A percentile compares a stretch with the other conserved stretches of the same genome.
These are phyloP conservation scores for Enteromius argenteus DNA, from an alignment of 2,797 vertebrate genomes.

Conservation along the genomic window DNA sequence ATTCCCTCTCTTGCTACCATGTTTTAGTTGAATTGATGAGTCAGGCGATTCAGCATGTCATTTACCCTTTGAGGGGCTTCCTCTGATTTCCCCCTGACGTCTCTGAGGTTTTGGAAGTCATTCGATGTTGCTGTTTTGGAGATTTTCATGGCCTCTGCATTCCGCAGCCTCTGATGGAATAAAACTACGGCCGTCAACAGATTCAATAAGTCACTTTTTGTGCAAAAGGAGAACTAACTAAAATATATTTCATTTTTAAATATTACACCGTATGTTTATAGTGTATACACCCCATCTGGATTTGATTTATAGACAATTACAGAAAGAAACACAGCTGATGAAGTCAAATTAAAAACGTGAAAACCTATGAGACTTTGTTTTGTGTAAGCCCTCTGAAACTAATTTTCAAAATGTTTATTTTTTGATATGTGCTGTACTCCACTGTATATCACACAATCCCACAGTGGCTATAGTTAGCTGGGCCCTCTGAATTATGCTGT, in stretches of 20 bases:
- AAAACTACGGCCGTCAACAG: background rate
- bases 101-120: constrained; percentile 24
- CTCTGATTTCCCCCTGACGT: constrained; percentile 39
- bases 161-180: background rate
- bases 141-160: background rate
- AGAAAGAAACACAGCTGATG: background rate
- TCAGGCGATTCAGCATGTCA: constrained; percentile 19
- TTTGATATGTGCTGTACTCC: background rate
- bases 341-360: background rate
- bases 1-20: constrained; percentile 39
- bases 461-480: constrained; percentile 1
- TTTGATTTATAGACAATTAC: background rate
- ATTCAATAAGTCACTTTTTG: background rate
- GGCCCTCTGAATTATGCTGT: constrained; percentile 16
- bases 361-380: background rate
- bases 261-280: background rate
- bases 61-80: constrained; percentile 27
- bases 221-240: background rate
- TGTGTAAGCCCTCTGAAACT: background rate
- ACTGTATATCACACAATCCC: background rate
- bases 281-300: background rate
- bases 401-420: background rate
- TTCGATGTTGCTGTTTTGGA: background rate
- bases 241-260: background rate
- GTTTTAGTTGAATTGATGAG: constrained; percentile 48